Conservation (phyloP, 2,113 vertebrate species). For the Struthidea cinerea region DNA sequence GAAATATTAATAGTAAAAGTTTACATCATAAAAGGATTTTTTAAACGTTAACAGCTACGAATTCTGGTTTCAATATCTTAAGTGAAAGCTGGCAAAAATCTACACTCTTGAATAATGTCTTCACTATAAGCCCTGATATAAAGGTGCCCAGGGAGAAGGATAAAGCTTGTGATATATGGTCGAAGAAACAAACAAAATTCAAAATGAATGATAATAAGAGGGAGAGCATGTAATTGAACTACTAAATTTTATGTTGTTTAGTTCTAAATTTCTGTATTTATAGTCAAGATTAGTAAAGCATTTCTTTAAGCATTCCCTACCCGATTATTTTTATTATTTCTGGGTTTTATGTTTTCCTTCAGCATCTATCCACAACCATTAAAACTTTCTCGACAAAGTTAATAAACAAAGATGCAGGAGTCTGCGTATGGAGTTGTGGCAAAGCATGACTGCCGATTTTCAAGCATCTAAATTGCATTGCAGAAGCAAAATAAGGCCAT, state of each 20-base stretch:
- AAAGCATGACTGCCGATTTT: background rate
- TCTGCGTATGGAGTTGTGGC: background rate
- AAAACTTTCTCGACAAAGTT: background rate
- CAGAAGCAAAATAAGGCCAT: background rate
- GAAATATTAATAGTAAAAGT: background rate
- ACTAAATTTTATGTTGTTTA: background rate
- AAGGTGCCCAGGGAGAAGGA: background rate
- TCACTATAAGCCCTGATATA: background rate
- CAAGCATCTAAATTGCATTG: background rate
- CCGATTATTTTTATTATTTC: background rate
- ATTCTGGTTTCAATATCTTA: background rate
- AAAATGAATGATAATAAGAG: background rate
- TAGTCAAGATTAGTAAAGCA: background rate
- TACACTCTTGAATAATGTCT: background rate
- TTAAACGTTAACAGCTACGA: background rate
- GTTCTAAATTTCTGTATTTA: background rate
- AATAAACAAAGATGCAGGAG: background rate
- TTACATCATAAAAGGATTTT: background rate
- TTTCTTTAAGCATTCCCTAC: background rate
- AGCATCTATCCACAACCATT: background rate
- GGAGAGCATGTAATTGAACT: background rate
- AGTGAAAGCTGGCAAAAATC: background rate
- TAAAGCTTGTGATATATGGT: background rate
- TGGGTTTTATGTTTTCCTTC: background rate
- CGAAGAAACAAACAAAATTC: background rate